phyloP scores from a whole-genome alignment of 2,797 vertebrate genomes.

The Squalus acanthias region DNA sequence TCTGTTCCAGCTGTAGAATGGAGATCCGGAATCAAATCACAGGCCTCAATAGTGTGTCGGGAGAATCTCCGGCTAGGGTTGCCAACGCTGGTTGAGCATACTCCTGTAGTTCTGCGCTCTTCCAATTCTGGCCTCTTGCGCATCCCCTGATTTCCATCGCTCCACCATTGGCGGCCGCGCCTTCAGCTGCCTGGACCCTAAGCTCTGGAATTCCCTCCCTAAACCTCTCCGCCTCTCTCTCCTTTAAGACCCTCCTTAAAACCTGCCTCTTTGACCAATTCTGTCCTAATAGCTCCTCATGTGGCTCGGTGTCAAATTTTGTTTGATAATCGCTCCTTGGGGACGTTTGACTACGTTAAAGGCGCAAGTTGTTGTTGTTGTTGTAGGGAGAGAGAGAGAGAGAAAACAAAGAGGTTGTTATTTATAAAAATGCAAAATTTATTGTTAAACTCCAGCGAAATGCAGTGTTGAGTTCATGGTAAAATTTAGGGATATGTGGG shows the following conservation, averaged over 20 bases:
- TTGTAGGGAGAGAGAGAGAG: background rate
- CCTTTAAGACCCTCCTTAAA: background rate
- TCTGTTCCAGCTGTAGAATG: background rate
- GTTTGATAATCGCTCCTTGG: background rate
- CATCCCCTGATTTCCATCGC: background rate
- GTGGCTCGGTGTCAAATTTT: background rate
- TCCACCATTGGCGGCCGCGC: background rate
- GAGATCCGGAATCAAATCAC: background rate
- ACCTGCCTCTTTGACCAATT: background rate
- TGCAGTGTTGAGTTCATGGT: background rate
- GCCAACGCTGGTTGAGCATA: background rate
- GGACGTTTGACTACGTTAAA: background rate
- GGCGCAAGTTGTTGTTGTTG: background rate
- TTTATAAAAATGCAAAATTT: background rate
- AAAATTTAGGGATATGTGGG: background rate
- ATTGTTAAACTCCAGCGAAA: background rate
- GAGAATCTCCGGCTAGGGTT: background rate
- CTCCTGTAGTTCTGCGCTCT: no score
- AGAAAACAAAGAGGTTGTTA: background rate
- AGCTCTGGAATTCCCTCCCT: background rate
- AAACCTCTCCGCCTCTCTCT: background rate
- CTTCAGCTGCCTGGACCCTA: background rate
- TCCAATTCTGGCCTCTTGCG: background rate
- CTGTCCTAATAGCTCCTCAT: background rate
- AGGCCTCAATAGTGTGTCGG: background rate